Percentiles rank a stretch among this genome's conserved stretches.
Conservation (phyloP, 2,113 vertebrate species). For the Channa maculata region DNA sequence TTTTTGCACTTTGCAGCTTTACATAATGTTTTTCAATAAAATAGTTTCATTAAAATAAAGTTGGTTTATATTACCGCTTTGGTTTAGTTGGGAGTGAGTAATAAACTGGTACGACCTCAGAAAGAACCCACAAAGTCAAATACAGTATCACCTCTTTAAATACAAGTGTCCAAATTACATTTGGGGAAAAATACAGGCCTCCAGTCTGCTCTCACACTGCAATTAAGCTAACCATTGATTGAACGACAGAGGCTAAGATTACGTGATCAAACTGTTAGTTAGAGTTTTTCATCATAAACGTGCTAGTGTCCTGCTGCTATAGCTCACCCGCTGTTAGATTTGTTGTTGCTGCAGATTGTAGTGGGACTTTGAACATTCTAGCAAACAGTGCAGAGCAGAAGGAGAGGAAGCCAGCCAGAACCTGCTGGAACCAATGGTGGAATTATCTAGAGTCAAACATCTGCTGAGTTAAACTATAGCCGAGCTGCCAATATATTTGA, state of each 20-base stretch:
- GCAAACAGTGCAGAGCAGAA: constrained; percentile 3
- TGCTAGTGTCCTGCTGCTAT: neutral
- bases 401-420: constrained; percentile 15
- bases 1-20: too few relatives aligned
- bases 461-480: constrained; percentile 23
- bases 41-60: too few relatives aligned
- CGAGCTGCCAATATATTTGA: constrained; percentile 18
- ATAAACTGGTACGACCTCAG: too few relatives aligned
- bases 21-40: too few relatives aligned
- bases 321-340: neutral
- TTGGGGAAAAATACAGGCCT: too few relatives aligned
- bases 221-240: constrained; percentile 7
- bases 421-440: constrained; percentile 22
- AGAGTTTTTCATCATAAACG: neutral
- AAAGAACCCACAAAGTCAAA: too few relatives aligned
- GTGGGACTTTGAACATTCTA: constrained; percentile 3
- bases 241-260: neutral
- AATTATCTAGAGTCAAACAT: constrained; percentile 50
- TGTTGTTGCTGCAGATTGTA: constrained; percentile 10
- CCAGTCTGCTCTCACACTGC: neutral
- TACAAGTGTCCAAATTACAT: too few relatives aligned
- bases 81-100: too few relatives aligned
- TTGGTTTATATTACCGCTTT: too few relatives aligned
- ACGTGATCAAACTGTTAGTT: neutral
- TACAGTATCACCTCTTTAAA: too few relatives aligned